Base-by-base conservation (phyloP, 2,888 invertebrate species). In the Fabriciana adippe region DNA sequence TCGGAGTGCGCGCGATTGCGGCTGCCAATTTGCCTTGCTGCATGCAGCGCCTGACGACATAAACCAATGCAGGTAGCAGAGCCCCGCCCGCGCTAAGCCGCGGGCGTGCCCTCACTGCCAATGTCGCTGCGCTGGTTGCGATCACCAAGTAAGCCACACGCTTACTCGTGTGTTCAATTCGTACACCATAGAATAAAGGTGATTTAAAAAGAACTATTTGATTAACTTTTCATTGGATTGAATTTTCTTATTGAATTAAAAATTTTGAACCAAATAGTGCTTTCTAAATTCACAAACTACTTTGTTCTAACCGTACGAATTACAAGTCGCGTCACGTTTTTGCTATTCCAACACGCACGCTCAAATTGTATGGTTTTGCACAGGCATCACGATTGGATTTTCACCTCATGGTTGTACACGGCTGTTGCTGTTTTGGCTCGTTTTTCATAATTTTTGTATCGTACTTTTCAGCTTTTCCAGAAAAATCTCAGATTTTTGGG, bases 21-120 rank as follows among this genome's bases (percentile, higher is more conserved):
- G 97, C 92, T 97, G 97, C 94, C 97, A 97, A 92, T 97, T 97
- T 93, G 97, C 97, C 82, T 94, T 97, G 85, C 95, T 97, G 85
- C 97, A 97, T 93, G 96, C 97, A 85, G 97, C 95, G 79, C 96
- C 95, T 85, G 95, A 95, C 89, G 94, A 93, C 68, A 84, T 84
- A 78, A 82, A 78, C 77, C 87, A 87, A 83, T 93, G 83, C 93
- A 94, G 94, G 94, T 94, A 92, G 92, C 92, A 90, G 88, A 88
- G 85, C 78, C 88, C 87, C 60, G 92, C 91, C 90, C 92, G 92
- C 88, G 90, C 79, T 73, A 80, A 74, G 72, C 74, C 90, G 92
- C 91, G 90, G 92, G 91, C 91, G 76, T 90, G 91, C 83, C 79
- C 88, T 76, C 88, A 87, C 82, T 91, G 92, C 88, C 88, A 89